phyloP scores from a whole-genome alignment of 1,140 invertebrate species.

The Microplitis mediator region DNA sequence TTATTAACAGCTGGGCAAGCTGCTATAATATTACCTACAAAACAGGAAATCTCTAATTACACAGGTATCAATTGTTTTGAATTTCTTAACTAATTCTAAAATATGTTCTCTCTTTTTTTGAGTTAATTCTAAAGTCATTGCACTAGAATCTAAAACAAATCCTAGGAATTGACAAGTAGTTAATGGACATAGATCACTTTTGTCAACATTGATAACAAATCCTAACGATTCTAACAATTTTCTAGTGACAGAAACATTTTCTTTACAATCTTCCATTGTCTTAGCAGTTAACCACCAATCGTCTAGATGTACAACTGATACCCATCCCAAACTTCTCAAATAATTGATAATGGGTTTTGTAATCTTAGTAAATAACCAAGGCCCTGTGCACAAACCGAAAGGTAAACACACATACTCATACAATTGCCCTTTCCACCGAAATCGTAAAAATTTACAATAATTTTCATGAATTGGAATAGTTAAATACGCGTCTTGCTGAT shows the following conservation, averaged over 20 bases:
- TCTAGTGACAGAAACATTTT: background rate
- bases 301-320: background rate
- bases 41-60: background rate
- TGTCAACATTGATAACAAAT: background rate
- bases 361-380: background rate
- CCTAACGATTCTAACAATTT: background rate
- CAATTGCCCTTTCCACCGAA: background rate
- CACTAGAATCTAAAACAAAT: background rate
- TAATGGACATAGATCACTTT: background rate
- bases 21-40: background rate
- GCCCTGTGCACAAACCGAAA: background rate
- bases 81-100: background rate
- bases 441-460: background rate
- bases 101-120: background rate
- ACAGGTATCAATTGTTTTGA: background rate
- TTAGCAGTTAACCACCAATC: background rate
- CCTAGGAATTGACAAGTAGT: background rate
- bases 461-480: background rate
- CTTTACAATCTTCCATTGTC: background rate
- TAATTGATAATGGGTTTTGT: background rate
- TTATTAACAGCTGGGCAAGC: background rate
- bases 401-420: background rate
- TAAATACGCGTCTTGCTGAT: background rate
- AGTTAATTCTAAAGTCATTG: background rate
- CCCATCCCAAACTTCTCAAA: background rate